Evolutionary conservation across 2,888 invertebrate species (phyloP).

Genomic region (Cryptocheilus praepositus): DNA sequence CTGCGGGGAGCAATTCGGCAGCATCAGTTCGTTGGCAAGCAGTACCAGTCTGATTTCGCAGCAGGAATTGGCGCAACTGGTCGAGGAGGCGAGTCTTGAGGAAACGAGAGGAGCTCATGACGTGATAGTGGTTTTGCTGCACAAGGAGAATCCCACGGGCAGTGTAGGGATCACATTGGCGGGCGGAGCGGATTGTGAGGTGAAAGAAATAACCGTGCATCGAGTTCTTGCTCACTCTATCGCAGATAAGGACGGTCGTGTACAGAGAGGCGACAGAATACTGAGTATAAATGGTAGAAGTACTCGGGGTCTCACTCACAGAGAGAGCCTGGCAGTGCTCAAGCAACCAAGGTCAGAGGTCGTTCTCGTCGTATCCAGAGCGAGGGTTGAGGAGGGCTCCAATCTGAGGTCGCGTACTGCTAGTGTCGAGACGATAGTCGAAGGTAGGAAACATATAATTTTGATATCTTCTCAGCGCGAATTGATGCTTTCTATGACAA

Average conservation of each 20-base stretch:
- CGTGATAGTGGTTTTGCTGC: slow-evolving; percentile 81
- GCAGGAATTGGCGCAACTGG: slow-evolving; percentile 80
- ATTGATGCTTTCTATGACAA: too few relatives aligned
- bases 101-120: slow-evolving; percentile 77
- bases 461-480: neutral
- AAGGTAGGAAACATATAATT: slow-evolving; percentile 52
- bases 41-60: slow-evolving; percentile 78
- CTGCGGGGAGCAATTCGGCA: slow-evolving; percentile 76
- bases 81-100: slow-evolving; percentile 82
- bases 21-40: slow-evolving; percentile 78
- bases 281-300: slow-evolving; percentile 91
- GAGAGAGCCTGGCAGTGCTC: slow-evolving; percentile 89
- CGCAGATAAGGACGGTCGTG: slow-evolving; percentile 89
- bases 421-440: slow-evolving; percentile 71
- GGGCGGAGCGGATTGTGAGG: slow-evolving; percentile 93
- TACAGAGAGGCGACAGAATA: slow-evolving; percentile 91
- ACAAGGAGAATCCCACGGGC: slow-evolving; percentile 82
- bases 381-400: slow-evolving; percentile 61
- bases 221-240: slow-evolving; percentile 90
- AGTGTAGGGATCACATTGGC: slow-evolving; percentile 92
- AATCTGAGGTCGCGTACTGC: slow-evolving; percentile 63
- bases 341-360: slow-evolving; percentile 88
- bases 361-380: slow-evolving; percentile 84
- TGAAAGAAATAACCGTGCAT: slow-evolving; percentile 94
- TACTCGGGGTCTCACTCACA: slow-evolving; percentile 89